phyloP scores from a whole-genome alignment of 2,797 vertebrate species.

The Synaphobranchus kaupii region DNA sequence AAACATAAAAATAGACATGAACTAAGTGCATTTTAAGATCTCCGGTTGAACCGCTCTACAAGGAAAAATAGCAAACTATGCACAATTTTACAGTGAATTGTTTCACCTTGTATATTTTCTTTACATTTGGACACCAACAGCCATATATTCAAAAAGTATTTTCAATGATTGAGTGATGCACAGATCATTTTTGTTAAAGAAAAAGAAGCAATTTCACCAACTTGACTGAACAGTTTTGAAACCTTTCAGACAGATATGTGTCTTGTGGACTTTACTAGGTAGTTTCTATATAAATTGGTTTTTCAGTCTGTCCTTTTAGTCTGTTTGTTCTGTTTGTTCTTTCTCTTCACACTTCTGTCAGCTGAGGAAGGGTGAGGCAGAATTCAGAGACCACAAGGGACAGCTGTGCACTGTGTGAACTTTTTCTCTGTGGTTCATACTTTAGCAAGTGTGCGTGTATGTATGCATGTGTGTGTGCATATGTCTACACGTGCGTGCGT shows the following conservation, averaged over 20 bases:
- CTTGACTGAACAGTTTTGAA: not conserved
- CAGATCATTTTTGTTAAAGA: not conserved
- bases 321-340: not conserved
- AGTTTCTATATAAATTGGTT: not conserved
- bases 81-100: too few species aligned
- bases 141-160: not conserved
- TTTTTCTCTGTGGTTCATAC: slow-evolving; percentile 1
- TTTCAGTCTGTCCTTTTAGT: not conserved
- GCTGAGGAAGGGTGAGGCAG: slow-evolving; percentile 54
- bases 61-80: too few species aligned
- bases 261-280: not conserved
- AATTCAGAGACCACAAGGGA: slow-evolving; percentile 38
- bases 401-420: not conserved
- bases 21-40: too few species aligned
- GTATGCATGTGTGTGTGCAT: slow-evolving; percentile 17
- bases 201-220: not conserved
- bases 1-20: too few species aligned
- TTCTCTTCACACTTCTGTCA: slow-evolving; percentile 18
- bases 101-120: too few species aligned
- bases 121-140: too few species aligned
- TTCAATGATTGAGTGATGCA: not conserved
- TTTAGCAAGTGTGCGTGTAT: not conserved
- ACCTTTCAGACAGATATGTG: not conserved
- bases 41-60: too few species aligned
- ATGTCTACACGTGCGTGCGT: not conserved